Evolutionary conservation across 2,113 vertebrate species (phyloP), one percentile per base, ranked within the genome.

Genomic region (Atlantisia rogersi): DNA sequence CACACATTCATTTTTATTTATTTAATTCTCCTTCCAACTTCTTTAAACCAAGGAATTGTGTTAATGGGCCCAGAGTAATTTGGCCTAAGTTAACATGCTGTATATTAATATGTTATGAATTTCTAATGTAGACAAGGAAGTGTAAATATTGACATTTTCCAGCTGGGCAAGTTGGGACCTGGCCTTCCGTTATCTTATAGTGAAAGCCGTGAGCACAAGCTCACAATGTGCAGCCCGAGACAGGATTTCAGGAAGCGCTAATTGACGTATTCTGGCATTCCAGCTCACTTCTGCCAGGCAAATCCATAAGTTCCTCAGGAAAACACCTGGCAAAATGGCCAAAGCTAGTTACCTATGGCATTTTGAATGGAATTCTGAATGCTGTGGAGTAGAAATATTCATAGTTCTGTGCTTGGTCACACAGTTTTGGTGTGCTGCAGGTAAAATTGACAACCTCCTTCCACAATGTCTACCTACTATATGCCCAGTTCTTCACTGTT

Each of bases 401-500:
- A 0, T 32, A 68, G 31, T 8, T 5, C 39, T 46, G 20, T 92
- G 17, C 48, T 77, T 1, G 3, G n/a, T 44, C 37, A n/a, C 8
- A 29, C 7, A 24, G 2, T 67, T 91, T 52, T 77, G 19, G 4
- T n/a, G 25, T 53, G 42, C 44, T 60, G 37, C 1, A 3, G 25
- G 5, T 68, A n/a, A 20, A 52, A 60, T 52, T 25, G 10, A 25
- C 32, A 53, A 55, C 46, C 8, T 39, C 5, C 24, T 77, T 83
- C 78, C 80, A 20, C 15, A 26, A 1, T 2, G 8, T 22, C 37
- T 82, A 16, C 11, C 20, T 84, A 42, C 29, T 19, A 12, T 2
- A 3, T 68, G 28, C 19, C 75, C 52, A 80, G 37, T 6, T 18
- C 6, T 81, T 60, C 16, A n/a, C 17, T 0, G 0, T 22, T 44